Percentiles rank a stretch among this genome's conserved stretches.
Conservation (phyloP, 2,113 vertebrate species). For the Festucalex cinctus region DNA sequence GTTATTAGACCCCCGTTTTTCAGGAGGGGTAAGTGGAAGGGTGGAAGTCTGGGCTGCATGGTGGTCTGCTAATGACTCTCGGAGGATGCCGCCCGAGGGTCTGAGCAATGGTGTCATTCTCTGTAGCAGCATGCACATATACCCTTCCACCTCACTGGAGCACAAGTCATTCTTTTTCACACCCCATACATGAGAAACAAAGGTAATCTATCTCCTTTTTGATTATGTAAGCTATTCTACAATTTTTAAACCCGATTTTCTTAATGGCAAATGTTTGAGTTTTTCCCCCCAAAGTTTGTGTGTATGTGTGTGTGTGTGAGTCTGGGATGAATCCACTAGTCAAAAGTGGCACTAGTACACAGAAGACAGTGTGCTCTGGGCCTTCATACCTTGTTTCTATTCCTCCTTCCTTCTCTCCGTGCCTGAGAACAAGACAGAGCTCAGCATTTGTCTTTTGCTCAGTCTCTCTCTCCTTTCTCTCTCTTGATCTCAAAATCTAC, state of each 20-base stretch:
- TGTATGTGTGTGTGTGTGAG: slow-evolving; percentile 26
- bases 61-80: slow-evolving; percentile 57
- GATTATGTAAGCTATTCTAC: not conserved
- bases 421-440: slow-evolving; percentile 55
- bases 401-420: slow-evolving; percentile 31
- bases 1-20: slow-evolving; percentile 71
- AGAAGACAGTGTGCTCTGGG: slow-evolving; percentile 55
- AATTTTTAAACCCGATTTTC: not conserved
- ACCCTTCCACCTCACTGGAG: slow-evolving; percentile 25
- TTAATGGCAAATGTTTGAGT: slow-evolving; percentile 5
- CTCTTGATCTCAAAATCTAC: slow-evolving; percentile 46
- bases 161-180: slow-evolving; percentile 42
- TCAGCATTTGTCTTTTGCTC: slow-evolving; percentile 52
- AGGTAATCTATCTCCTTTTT: slow-evolving; percentile 8
- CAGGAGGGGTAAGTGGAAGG: slow-evolving; percentile 69
- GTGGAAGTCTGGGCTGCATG: slow-evolving; percentile 57
- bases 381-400: slow-evolving; percentile 64
- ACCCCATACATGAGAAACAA: slow-evolving; percentile 51
- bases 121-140: slow-evolving; percentile 37
- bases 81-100: slow-evolving; percentile 36
- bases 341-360: slow-evolving; percentile 36
- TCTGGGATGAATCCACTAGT: slow-evolving; percentile 59
- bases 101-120: slow-evolving; percentile 55
- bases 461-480: slow-evolving; percentile 20
- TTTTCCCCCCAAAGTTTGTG: not conserved